Conservation (phyloP, 2,113 vertebrate species). For the Holacanthus passer region DNA sequence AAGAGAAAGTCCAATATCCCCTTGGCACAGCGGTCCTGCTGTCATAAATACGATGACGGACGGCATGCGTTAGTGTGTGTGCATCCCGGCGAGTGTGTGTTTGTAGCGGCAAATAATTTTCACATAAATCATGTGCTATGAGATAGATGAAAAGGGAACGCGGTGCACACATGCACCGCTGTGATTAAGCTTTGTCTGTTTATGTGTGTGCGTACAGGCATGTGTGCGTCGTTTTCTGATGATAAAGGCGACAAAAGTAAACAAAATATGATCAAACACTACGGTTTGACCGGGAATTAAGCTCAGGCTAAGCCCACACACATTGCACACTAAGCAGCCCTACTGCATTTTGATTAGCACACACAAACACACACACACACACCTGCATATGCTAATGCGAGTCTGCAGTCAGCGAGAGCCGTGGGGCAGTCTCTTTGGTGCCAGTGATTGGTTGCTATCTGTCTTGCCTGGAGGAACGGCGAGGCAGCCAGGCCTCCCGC, state of each 20-base stretch:
- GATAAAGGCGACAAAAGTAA: constrained; percentile 65
- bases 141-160: constrained; percentile 68
- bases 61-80: constrained; percentile 33
- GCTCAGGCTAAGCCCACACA: constrained; percentile 54
- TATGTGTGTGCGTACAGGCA: constrained; percentile 12
- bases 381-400: constrained; percentile 76
- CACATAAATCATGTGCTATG: constrained; percentile 77
- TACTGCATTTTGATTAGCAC: constrained; percentile 67
- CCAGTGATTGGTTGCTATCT: constrained; percentile 78
- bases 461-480: constrained; percentile 65
- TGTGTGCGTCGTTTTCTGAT: constrained; percentile 43
- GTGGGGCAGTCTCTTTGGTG: constrained; percentile 62
- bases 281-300: constrained; percentile 69
- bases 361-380: constrained; percentile 44
- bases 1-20: constrained; percentile 81
- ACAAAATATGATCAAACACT: constrained; percentile 71
- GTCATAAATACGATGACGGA: constrained; percentile 74
- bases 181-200: constrained; percentile 67
- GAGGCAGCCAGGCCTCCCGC: constrained; percentile 62
- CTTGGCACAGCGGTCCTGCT: constrained; percentile 48
- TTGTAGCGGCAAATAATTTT: constrained; percentile 66
- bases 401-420: constrained; percentile 62
- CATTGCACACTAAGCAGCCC: constrained; percentile 43
- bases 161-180: constrained; percentile 43
- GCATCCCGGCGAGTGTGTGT: constrained; percentile 45